A percentile compares a stretch with the other conserved stretches of the same genome.
Evolutionary conservation across 2,888 invertebrate species (phyloP).

Genomic region (Strigamia crassipes): DNA sequence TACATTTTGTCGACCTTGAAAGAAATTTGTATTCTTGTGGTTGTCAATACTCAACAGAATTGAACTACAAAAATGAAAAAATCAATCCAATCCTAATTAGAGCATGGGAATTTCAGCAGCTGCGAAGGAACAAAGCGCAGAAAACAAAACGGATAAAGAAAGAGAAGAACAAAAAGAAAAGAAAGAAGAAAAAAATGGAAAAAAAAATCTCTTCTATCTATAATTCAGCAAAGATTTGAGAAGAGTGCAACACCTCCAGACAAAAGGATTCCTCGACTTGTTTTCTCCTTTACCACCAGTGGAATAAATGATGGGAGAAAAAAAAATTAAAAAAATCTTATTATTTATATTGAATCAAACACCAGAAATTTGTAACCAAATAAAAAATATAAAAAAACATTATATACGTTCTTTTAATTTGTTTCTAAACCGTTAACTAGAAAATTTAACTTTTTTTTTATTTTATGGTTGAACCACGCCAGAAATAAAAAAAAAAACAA

Average conservation of each 20-base stretch:
- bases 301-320: not conserved
- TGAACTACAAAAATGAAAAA: constrained; percentile 35
- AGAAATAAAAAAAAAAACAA: not conserved
- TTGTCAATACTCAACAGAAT: no score
- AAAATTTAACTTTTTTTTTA: no score
- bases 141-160: constrained; percentile 20
- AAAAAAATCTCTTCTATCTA: not conserved
- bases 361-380: no score
- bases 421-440: no score
- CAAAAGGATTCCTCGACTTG: not conserved
- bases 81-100: constrained; percentile 40
- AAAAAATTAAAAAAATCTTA: no score
- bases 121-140: constrained; percentile 24
- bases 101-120: constrained; percentile 24
- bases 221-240: constrained; percentile 11
- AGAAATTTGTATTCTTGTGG: not conserved
- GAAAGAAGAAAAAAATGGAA: not conserved
- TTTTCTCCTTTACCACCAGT: not conserved
- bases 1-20: not conserved
- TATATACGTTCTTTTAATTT: no score
- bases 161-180: not conserved
- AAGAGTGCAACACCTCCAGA: not conserved
- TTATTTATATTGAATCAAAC: no score
- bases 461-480: no score
- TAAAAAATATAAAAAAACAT: no score